Evolutionary conservation across 2,888 invertebrate species (phyloP).

Genomic region (Tubulanus polymorphus): DNA sequence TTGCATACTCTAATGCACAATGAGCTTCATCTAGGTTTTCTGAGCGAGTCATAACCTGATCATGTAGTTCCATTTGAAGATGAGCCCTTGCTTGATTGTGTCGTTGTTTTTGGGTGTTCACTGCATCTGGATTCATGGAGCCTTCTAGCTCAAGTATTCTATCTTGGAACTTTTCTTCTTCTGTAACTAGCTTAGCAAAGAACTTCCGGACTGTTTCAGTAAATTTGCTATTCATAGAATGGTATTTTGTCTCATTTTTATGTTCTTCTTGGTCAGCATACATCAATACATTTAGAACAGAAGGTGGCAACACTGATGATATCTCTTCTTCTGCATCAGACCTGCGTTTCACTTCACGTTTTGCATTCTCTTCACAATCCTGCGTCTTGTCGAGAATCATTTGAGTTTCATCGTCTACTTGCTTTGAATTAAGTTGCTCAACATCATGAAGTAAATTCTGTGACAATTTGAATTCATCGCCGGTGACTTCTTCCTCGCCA

Average conservation of each 20-base stretch:
- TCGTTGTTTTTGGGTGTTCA: constrained; percentile 30
- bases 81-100: constrained; percentile 37
- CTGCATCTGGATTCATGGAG: constrained; percentile 43
- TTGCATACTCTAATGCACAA: constrained; percentile 39
- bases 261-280: constrained; percentile 35
- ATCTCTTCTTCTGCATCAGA: constrained; percentile 42
- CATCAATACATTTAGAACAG: constrained; percentile 39
- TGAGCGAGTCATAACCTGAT: constrained; percentile 35
- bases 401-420: constrained; percentile 24
- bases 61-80: constrained; percentile 39
- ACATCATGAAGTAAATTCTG: constrained; percentile 32
- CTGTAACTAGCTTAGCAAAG: constrained; percentile 38
- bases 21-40: constrained; percentile 40
- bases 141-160: constrained; percentile 36
- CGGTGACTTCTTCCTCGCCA: constrained; percentile 36
- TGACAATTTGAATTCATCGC: constrained; percentile 32
- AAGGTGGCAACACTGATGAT: constrained; percentile 36
- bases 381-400: constrained; percentile 30
- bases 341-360: constrained; percentile 39
- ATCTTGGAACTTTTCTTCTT: constrained; percentile 41
- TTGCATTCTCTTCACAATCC: constrained; percentile 32
- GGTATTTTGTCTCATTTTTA: constrained; percentile 34
- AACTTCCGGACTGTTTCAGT: constrained; percentile 38
- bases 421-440: constrained; percentile 29
- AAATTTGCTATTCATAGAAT: constrained; percentile 35